These are phyloP conservation scores for Danio rerio DNA, from an alignment of 2,113 vertebrate genomes.

Conservation along the genomic window GRCz12tu NC_133187.1:49019501-49020000, in stretches of 20 bases:
- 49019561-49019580: too few relatives aligned
- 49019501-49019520: too few relatives aligned
- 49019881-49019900: not conserved
- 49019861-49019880: not conserved
- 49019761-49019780: constrained; percentile 6
- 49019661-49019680: too few relatives aligned
- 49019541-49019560: too few relatives aligned
- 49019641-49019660: too few relatives aligned
- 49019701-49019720: not conserved
- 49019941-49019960: not conserved
- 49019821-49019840: not conserved
- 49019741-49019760: not conserved
- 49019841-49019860: not conserved
- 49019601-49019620: too few relatives aligned
- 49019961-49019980: not conserved
- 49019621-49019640: too few relatives aligned
- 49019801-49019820: not conserved
- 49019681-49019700: not conserved
- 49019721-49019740: not conserved
- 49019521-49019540: too few relatives aligned
- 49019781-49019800: not conserved
- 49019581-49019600: too few relatives aligned
- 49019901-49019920: not conserved
- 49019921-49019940: too few relatives aligned
- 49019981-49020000: not conserved